Conservation (phyloP, 2,113 vertebrate species). For the Catharus bicknelli region DNA sequence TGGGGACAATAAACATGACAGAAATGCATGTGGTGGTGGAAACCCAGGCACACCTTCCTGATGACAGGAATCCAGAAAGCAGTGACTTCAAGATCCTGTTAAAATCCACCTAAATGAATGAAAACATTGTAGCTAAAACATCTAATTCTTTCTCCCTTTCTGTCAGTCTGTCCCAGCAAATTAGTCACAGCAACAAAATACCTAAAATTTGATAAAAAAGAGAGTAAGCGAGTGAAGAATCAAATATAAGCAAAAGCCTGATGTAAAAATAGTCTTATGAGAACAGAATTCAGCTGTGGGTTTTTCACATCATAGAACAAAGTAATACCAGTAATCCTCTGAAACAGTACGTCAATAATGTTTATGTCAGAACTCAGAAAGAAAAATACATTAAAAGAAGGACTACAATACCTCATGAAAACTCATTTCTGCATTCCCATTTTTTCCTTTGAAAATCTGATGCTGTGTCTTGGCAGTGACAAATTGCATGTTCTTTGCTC, state of each 20-base stretch:
- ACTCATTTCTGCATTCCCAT: conserved; percentile 32
- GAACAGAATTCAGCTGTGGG: background rate
- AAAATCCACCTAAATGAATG: accelerated
- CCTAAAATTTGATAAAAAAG: background rate
- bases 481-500: conserved; percentile 41
- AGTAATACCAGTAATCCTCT: background rate
- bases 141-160: accelerated
- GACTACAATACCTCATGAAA: conserved; percentile 2
- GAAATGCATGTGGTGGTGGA: background rate
- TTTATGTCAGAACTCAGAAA: conserved; percentile 19
- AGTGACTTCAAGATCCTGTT: background rate
- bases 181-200: background rate
- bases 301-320: background rate
- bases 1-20: background rate
- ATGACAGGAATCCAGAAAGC: background rate
- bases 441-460: conserved; percentile 60
- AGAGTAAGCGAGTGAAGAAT: background rate
- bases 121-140: background rate
- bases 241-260: background rate
- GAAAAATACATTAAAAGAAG: conserved; percentile 43
- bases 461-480: conserved; percentile 62
- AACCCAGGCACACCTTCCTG: accelerated
- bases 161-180: background rate
- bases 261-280: background rate
- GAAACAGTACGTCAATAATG: background rate